These are phyloP conservation scores for Halcyon smyrnensis DNA, from an alignment of 2,797 vertebrate genomes.

Conservation along the genomic window DNA sequence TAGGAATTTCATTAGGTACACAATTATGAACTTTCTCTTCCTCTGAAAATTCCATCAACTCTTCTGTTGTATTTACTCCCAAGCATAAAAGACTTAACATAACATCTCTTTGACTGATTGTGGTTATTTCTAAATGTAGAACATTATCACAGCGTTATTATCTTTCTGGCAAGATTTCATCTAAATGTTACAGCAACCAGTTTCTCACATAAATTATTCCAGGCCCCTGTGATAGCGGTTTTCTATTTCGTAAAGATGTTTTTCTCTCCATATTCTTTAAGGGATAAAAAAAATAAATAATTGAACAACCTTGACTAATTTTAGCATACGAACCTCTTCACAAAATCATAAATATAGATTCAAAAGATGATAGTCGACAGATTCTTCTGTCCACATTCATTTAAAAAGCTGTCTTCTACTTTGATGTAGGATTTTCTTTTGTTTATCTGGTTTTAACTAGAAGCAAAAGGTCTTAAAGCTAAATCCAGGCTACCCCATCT, in stretches of 20 bases:
- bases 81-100: background rate
- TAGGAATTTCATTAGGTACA: constrained; percentile 46
- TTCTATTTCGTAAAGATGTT: background rate
- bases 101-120: background rate
- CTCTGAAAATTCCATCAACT: constrained; percentile 12
- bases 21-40: constrained; percentile 2
- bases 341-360: background rate
- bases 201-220: background rate
- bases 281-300: background rate
- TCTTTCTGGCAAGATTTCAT: background rate
- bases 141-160: background rate
- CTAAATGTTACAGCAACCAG: background rate
- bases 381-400: background rate
- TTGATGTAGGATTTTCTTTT: background rate
- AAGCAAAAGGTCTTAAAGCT: background rate
- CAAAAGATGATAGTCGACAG: background rate
- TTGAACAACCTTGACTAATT: background rate
- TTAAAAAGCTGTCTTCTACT: background rate
- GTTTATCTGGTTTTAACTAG: background rate
- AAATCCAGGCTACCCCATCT: background rate
- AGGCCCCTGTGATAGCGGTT: background rate
- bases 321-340: background rate
- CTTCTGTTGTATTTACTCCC: background rate
- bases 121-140: background rate
- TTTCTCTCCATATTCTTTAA: background rate